phyloP scores from a whole-genome alignment of 2,113 vertebrate genomes.

The Oreochromis niloticus region DNA sequence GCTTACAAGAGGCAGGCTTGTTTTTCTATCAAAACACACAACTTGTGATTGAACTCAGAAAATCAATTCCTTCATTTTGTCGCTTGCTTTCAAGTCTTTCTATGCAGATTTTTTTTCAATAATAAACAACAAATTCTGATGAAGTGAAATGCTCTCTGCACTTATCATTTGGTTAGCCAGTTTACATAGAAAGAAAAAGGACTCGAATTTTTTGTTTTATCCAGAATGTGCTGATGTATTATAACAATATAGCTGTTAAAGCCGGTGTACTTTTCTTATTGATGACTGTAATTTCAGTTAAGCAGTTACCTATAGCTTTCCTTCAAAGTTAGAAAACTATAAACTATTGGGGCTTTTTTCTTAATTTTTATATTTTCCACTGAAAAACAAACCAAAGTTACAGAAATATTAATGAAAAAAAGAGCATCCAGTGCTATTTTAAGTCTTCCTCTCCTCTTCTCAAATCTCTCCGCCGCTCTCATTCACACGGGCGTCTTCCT shows the following conservation, averaged over 20 bases:
- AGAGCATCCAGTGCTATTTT: rapidly evolving
- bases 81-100: neutral
- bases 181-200: neutral
- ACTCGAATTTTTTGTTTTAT: rapidly evolving
- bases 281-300: neutral
- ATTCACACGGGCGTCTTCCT: conserved; percentile 4
- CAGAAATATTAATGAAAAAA: neutral
- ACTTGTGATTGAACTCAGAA: neutral
- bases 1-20: neutral
- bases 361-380: neutral
- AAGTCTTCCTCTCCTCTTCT: neutral
- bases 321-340: neutral
- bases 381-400: neutral
- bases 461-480: conserved; percentile 28
- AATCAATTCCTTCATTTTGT: conserved; percentile 18
- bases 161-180: neutral
- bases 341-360: neutral
- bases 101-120: neutral
- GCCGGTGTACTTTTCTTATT: neutral
- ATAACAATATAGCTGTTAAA: neutral
- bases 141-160: neutral
- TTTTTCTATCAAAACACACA: neutral
- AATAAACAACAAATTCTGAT: neutral
- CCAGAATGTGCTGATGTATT: too few species aligned
- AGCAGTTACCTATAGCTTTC: neutral